Base-by-base conservation (phyloP, 2,797 vertebrate genomes). In the Lagocephalus sceleratus region DNA sequence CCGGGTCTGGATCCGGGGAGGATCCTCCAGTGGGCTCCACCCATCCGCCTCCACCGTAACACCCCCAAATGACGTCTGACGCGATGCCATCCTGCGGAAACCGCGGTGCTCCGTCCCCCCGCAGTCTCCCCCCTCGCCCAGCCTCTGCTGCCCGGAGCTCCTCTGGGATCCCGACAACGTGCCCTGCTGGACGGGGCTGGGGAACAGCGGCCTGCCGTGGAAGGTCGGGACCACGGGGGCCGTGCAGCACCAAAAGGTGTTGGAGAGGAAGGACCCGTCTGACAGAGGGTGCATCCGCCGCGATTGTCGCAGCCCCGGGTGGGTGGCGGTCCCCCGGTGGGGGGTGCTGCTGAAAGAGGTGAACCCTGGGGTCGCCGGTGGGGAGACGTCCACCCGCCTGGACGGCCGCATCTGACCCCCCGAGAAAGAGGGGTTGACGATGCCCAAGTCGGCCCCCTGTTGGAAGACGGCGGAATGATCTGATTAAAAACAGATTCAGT, bases 301-400 rank as follows among this genome's bases (percentile, higher is more conserved):
- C 0, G 66, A 32, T 2, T 57, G 60, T 2, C 49, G 47, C 2
- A 49, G 52, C 2, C 49, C 50, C 1, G 85, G 80, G 0, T 83
- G 16, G 17, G 64, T 84, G 56, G 50, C 50, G 2, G 51, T 75
- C 16, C 64, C 64, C 1, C 59, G 54, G 2, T 12, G 39, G 39
- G 29, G 22, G 2, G 39, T 44, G 4, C 56, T 53, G 1, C 57
- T 69, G 10, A 17, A 6, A 19, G 5, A 54, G 7, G 55, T 35
- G 0, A 63, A 38, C n/a, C 47, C 47, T 0, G 73, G 65, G 48
- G 45, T 82, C 6, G 21, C 14, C 1, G 70, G 25, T 0, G 82
- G 79, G 29, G 86, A 76, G n/a, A 83, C 63, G 2, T 85, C 84
- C 57, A 84, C 48, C 42, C 82, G 83, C 48, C 48, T 66, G 39